Base-by-base conservation (phyloP, 2,888 invertebrate species). In the Acanthoscelides obtectus region DNA sequence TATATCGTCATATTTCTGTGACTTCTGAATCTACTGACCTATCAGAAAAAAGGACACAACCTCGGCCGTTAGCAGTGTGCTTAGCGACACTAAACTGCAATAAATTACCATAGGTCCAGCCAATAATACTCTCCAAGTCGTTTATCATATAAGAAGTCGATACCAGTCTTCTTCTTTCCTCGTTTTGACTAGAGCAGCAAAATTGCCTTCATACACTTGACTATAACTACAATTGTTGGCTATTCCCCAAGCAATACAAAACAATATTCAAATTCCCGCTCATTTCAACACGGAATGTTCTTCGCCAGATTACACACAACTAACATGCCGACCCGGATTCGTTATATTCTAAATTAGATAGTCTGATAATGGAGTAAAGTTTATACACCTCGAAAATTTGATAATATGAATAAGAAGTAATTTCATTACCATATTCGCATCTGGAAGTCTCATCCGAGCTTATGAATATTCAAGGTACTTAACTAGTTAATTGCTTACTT, bases 341-440 rank as follows among this genome's bases (percentile, higher is more conserved):
- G 76, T 76, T 76, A 76, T 75, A 74, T 78, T 77, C 75, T 74
- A 78, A 77, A 78, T 78, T 76, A 77, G 74, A 70, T 75, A 77
- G 78, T 78, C 78, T 77, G 76, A 77, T 79, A 79, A 79, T 77
- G 76, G 79, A 76, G 75, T 76, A 79, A 80, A 80, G 77, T 81
- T 80, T 81, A 80, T 79, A 81, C 78, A 80, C 79, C 76, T 77
- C 77, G 77, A 79, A 80, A 81, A 81, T 81, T 81, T 80, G 81
- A 82, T 82, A 81, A 81, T 81, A 79, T 80, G 79, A 81, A 78
- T 80, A 45, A 78, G 77, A 77, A 79, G 80, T 81, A 82, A 82
- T 81, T 81, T 78, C 80, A 81, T 82, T 82, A 81, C 79, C 81
- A 81, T 81, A 81, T 81, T 81, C 80, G 79, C 79, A 78, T 78